Evolutionary conservation across 2,113 vertebrate species (phyloP).

Genomic region (Polypterus senegalus): DNA sequence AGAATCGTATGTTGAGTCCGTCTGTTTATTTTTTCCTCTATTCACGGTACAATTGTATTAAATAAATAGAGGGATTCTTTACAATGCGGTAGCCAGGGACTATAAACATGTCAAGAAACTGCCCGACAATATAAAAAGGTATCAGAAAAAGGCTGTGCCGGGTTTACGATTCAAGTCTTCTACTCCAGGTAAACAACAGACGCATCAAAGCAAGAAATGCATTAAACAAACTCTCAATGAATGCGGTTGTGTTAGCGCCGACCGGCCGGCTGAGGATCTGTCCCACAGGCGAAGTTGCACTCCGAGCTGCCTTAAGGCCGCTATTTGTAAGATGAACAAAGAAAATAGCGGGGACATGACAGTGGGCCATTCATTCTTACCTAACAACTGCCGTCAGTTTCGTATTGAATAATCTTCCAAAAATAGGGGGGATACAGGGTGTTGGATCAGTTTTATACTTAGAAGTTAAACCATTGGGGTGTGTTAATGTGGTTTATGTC

Average conservation of each 20-base stretch:
- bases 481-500: too few species aligned
- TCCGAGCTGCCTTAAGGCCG: too few species aligned
- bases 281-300: too few species aligned
- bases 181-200: slow-evolving; percentile 31
- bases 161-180: slow-evolving; percentile 19
- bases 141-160: slow-evolving; percentile 35
- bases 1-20: slow-evolving; percentile 72
- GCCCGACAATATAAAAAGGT: slow-evolving; percentile 8
- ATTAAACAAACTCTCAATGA: slow-evolving; percentile 22
- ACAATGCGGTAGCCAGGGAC: slow-evolving; percentile 46
- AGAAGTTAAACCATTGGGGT: too few species aligned
- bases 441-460: too few species aligned
- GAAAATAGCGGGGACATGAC: too few species aligned
- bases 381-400: too few species aligned
- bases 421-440: too few species aligned
- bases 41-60: slow-evolving; percentile 72
- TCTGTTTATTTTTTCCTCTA: slow-evolving; percentile 80
- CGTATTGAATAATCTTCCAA: too few species aligned
- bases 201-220: slow-evolving; percentile 18
- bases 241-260: neutral
- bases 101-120: slow-evolving; percentile 52
- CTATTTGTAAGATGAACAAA: too few species aligned
- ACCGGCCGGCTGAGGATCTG: too few species aligned
- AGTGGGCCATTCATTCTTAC: too few species aligned
- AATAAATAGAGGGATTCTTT: slow-evolving; percentile 57